Percentiles rank a stretch among this genome's conserved stretches.
Conservation (phyloP, 2,113 vertebrate species). For the Naja naja region DNA sequence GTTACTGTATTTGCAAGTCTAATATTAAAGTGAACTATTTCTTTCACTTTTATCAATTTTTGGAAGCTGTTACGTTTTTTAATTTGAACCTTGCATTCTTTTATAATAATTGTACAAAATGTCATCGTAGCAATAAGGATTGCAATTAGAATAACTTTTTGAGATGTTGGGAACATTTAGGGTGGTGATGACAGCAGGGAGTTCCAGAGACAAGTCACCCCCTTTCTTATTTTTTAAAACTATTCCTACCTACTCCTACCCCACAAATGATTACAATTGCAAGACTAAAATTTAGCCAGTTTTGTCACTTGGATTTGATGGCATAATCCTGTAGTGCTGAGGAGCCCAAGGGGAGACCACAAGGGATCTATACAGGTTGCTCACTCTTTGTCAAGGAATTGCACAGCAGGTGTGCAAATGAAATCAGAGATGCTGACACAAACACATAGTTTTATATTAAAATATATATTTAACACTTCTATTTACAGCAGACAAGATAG, state of each 20-base stretch:
- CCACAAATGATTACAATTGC: background rate
- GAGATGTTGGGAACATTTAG: background rate
- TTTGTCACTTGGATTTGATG: background rate
- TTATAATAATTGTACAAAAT: background rate
- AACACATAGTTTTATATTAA: too few species aligned
- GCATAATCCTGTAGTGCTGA: background rate
- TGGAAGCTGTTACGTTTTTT: background rate
- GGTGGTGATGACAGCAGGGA: background rate
- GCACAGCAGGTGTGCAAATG: too few species aligned
- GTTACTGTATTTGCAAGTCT: background rate
- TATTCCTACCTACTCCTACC: background rate
- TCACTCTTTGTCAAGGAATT: background rate
- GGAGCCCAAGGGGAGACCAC: background rate
- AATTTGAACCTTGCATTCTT: background rate
- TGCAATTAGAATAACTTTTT: background rate
- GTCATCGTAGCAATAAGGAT: background rate
- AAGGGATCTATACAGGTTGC: background rate
- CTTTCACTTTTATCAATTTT: background rate
- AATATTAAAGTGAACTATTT: background rate
- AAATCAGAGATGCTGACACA: too few species aligned
- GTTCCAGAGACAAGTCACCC: background rate
- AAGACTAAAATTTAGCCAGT: background rate
- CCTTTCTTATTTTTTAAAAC: background rate
- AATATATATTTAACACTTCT: background rate
- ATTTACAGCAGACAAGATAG: background rate